Base-by-base conservation (phyloP, 2,797 vertebrate species). In the Enteromius afrohamiltoni region DNA sequence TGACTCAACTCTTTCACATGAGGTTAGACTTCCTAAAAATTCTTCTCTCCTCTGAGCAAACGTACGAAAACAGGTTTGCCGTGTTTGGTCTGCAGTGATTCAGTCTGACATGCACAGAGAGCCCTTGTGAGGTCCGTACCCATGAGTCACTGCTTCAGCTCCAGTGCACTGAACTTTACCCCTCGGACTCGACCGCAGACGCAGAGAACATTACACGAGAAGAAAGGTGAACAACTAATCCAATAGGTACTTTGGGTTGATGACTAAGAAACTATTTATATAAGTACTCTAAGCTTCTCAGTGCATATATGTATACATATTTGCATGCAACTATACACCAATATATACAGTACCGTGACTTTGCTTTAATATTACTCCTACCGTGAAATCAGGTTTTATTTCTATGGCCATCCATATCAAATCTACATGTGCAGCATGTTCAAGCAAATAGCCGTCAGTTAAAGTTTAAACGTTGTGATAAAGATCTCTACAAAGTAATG, bases 131-230 rank as follows among this genome's bases (percentile, higher is more conserved):
- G 86, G 84, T 80, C 86, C 70, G 84, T 86, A 85, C 77, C 83
- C 80, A 82, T 88, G 89, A 92, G 82, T 90, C 89, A 90, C 87
- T 76, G 85, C 85, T 86, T 49, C 47, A 86, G 73, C 51, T 64
- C 51, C 58, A 68, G 4, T 21, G 62, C 67, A 49, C 37, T 80
- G 71, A 76, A 49, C 37, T 58, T 49, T 64, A 71, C 71, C 68
- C 62, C 62, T 49, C 19, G 17, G 75, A 84, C 77, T 71, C 31
- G 16, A 29, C 31, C 53, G 42, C 67, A 67, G 29, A 73, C n/a
- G 68, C 42, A 11, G 19, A 71, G 42, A 73, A 53, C n/a, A 51
- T 82, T 64, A 21, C 45, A 64, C 0, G 29, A 81, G 58, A 19
- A 49, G 68, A 49, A 73, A 64, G 55, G 55, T 64, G 40, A 73